Percentiles rank a stretch among this genome's conserved stretches.
Evolutionary conservation across 2,113 vertebrate species (phyloP).

Genomic region (Maylandia zebra): DNA sequence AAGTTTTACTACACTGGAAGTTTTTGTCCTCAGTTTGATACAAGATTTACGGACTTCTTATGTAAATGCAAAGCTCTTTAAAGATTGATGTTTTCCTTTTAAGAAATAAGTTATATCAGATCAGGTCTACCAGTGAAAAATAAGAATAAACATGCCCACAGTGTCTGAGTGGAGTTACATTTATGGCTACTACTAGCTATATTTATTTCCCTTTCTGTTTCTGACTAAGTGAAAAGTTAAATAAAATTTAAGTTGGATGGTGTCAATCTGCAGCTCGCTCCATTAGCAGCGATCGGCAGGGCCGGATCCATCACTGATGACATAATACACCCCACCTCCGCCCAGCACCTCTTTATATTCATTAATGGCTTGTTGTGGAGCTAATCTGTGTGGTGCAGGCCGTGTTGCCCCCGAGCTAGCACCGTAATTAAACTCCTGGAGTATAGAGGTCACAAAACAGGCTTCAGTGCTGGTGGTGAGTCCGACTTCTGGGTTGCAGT

Average conservation of each 20-base stretch:
- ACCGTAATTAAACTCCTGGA: constrained; percentile 36
- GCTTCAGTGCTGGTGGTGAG: neutral
- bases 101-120: neutral
- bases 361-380: constrained; percentile 30
- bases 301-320: constrained; percentile 31
- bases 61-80: neutral
- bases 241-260: neutral
- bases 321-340: neutral
- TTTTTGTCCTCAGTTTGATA: neutral
- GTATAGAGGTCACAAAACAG: constrained; percentile 5
- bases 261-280: constrained; percentile 3
- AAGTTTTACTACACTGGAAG: neutral
- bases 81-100: neutral
- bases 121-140: neutral
- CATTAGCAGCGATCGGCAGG: constrained; percentile 8
- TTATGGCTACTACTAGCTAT: neutral
- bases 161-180: neutral
- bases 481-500: neutral
- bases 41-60: neutral
- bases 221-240: neutral
- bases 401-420: constrained; percentile 14
- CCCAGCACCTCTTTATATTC: constrained; percentile 25
- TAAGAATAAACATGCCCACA: neutral
- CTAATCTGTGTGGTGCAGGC: constrained; percentile 45
- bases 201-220: neutral